Evolutionary conservation across 2,113 vertebrate genomes (phyloP).

Genomic region (Ctenomys sociabilis): DNA sequence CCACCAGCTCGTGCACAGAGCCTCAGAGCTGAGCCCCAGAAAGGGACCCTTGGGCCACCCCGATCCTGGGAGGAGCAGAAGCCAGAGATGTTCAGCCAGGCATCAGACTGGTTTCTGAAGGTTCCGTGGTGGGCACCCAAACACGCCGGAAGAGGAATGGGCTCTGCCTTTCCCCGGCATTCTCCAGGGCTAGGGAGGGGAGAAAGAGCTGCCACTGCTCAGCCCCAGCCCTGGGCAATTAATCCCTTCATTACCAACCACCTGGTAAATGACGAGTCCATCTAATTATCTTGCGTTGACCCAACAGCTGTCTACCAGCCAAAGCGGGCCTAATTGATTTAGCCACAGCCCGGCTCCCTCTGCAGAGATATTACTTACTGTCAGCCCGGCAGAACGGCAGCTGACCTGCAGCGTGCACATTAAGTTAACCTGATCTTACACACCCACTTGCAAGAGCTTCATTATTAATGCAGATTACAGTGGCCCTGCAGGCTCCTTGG

Average conservation of each 20-base stretch:
- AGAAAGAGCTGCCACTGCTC: slow-evolving; percentile 42
- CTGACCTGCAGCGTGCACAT: slow-evolving; percentile 80
- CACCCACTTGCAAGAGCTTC: slow-evolving; percentile 72
- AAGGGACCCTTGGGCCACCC: background rate
- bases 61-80: background rate
- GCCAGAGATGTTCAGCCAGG: background rate
- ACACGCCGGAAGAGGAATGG: no score
- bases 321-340: slow-evolving; percentile 83
- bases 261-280: slow-evolving; percentile 70
- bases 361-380: slow-evolving; percentile 79
- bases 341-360: slow-evolving; percentile 70
- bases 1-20: background rate
- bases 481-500: slow-evolving; percentile 51
- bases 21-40: rapidly evolving
- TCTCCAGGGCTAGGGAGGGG: background rate
- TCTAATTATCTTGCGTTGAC: slow-evolving; percentile 81
- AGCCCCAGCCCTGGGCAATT: slow-evolving; percentile 47
- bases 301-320: slow-evolving; percentile 81
- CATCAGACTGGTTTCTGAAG: background rate
- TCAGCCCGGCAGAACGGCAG: slow-evolving; percentile 75
- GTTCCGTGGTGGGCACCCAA: background rate
- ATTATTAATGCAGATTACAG: slow-evolving; percentile 85
- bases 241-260: slow-evolving; percentile 69
- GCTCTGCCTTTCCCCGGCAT: background rate
- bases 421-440: slow-evolving; percentile 78